These are phyloP conservation scores for Gambusia yucatana DNA, from an alignment of 2,797 vertebrate species.

Conservation along the genomic window DNA sequence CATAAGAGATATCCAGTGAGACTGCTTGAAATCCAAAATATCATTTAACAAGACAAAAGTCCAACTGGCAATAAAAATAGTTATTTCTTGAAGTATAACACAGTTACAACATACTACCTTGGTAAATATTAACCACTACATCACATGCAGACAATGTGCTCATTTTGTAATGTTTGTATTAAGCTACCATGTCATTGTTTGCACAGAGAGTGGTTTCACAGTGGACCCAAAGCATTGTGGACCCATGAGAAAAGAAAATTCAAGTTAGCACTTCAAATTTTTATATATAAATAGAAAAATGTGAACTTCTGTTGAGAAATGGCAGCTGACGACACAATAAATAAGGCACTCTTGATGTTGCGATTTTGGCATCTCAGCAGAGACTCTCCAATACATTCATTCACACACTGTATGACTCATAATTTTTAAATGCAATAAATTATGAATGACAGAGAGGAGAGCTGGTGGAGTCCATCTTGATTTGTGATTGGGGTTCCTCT, in stretches of 20 bases:
- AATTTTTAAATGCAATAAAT: conserved; percentile 49
- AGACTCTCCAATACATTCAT: conserved; percentile 28
- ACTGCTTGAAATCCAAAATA: conserved; percentile 14
- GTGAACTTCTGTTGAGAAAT: conserved; percentile 11
- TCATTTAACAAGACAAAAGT: conserved; percentile 16
- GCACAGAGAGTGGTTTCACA: conserved; percentile 52
- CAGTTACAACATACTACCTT: conserved; percentile 8
- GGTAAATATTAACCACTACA: conserved; percentile 47
- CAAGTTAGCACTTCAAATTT: conserved; percentile 21
- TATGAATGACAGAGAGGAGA: conserved; percentile 40
- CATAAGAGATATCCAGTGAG: no score
- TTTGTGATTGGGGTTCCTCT: conserved; percentile 18
- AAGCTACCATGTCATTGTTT: conserved; percentile 47
- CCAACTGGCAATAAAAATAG: conserved; percentile 28
- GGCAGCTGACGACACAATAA: conserved; percentile 41
- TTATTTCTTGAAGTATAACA: neutral
- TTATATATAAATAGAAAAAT: conserved; percentile 10
- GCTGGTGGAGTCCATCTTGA: conserved; percentile 34
- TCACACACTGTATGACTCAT: conserved; percentile 17
- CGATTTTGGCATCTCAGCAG: conserved; percentile 40
- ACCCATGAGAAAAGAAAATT: conserved; percentile 25
- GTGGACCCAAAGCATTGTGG: conserved; percentile 33
- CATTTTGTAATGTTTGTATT: conserved; percentile 31
- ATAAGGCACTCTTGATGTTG: conserved; percentile 58
- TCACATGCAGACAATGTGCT: conserved; percentile 35